These are phyloP conservation scores for Chaitophorus viminalis DNA, from an alignment of 2,888 invertebrate genomes.

Conservation along the genomic window DNA sequence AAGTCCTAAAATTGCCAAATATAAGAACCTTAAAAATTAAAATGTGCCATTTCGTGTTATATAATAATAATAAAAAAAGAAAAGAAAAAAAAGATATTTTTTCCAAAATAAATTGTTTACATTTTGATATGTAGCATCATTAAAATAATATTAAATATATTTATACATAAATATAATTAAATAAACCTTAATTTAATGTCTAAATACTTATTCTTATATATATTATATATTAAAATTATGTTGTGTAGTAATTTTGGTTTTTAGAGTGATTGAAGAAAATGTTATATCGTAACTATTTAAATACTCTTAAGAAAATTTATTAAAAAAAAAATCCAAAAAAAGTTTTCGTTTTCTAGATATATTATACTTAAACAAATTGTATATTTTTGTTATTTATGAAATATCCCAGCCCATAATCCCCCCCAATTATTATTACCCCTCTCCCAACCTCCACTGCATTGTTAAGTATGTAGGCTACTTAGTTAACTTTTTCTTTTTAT, in stretches of 20 bases:
- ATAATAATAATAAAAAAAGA: too few relatives aligned
- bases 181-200: conserved; percentile 52
- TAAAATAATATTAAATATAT: conserved; percentile 60
- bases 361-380: conserved; percentile 62
- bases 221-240: conserved; percentile 55
- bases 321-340: conserved; percentile 49
- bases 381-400: conserved; percentile 62
- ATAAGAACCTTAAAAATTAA: conserved; percentile 54
- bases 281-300: conserved; percentile 61
- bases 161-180: conserved; percentile 59
- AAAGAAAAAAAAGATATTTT: conserved; percentile 51
- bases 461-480: conserved; percentile 61
- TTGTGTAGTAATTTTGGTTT: conserved; percentile 62
- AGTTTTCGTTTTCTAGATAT: conserved; percentile 62
- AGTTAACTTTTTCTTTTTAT: conserved; percentile 59
- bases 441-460: conserved; percentile 40
- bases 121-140: conserved; percentile 62
- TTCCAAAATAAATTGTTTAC: conserved; percentile 60
- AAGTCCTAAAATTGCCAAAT: conserved; percentile 61
- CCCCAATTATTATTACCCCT: conserved; percentile 39
- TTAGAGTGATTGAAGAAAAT: conserved; percentile 61
- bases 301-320: conserved; percentile 59
- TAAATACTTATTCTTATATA: conserved; percentile 60
- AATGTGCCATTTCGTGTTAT: conserved; percentile 60
- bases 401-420: conserved; percentile 29